Evolutionary conservation across 2,113 vertebrate genomes (phyloP), one percentile per base, ranked within the genome.

Genomic region (Microcebus lehilahytsara): DNA sequence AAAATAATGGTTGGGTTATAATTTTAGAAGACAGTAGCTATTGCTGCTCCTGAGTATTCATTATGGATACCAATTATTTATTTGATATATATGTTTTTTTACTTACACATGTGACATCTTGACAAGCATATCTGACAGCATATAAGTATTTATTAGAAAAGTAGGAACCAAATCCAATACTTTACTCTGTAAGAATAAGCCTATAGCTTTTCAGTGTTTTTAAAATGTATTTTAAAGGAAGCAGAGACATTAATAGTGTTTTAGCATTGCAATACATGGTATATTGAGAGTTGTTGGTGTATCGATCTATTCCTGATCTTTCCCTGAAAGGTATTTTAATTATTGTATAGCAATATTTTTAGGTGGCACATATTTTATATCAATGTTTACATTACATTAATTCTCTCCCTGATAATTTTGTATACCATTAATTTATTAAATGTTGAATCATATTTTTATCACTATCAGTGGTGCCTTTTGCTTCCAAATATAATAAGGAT

Each of bases 1-100:
- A 96, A 98, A 98, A 92, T 97, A 98, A 92, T 40, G 89, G 6
- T 84, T 85, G 92, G 91, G 74, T 96, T 77, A 85, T 96, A 97
- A 93, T 93, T 98, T 98, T 91, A 97, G 78, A 64, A 95, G 74
- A 95, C 79, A 96, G 89, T 88, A 97, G 96, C 94, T 78, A 58
- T 30, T 88, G 78, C 92, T 96, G 23, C 71, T 95, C 75, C 86
- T 75, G 97, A 22, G 95, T 69, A 98, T 93, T 97, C 90, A 95
- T 97, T 98, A 97, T n/a, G 97, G 90, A 81, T 37, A 92, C 9
- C 49, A 90, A 71, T 74, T 94, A 53, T 94, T 96, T 97, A 92
- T 97, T 96, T 84, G 85, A 96, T 56, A 12, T 72, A 98, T 75
- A 80, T 13, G 51, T 23, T 10, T 94, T 93, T 91, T 96, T 98